Evolutionary conservation across 53 echinoderm and acorn worm genomes (phyloP), one percentile per base, ranked within the genome.

Genomic region (Henricia sp.): DNA sequence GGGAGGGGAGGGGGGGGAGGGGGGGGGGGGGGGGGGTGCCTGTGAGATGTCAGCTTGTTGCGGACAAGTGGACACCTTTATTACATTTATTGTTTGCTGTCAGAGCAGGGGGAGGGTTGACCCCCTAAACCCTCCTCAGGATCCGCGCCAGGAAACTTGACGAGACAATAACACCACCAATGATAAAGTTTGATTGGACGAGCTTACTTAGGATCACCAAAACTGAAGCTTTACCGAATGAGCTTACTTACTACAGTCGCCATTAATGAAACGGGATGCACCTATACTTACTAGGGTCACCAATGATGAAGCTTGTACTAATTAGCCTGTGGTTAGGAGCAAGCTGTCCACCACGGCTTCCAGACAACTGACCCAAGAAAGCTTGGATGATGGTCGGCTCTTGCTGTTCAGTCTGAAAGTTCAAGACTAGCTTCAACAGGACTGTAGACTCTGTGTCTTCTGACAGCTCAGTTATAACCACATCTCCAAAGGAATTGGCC

Each of bases 241-340:
- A 46, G 14, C 8, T 10, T 10, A 10, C 8, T 8, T 46, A 10
- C 12, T 11, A 32, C 13, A 32, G 13, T 26, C 6, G 27, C 17
- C 13, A 12, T 26, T n/a, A n/a, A n/a, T 6, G 27, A 5, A 25
- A 16, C n/a, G 0, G 25, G 42, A 0, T n/a, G n/a, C n/a, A n/a
- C n/a, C n/a, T 17, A 11, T 2, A 74, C 84, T 30, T 33, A 91
- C 88, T 77, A 37, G 91, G 91, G 17, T 84, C 72, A 26, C 88
- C 88, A 16, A 88, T 84, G 39, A 88, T 53, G 0, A 88, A 70
- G 6, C 78, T 69, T 10, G 50, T 68, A 29, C 63, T 52, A 33
- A 91, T 68, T 14, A 91, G 36, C 29, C 77, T 56, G 56, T 87
- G 77, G 55, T 64, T 52, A 9, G 73, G 85, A 0, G 37, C 29